Conservation (phyloP, 2,888 invertebrate genomes). For the Cantharis flavilabris region DNA sequence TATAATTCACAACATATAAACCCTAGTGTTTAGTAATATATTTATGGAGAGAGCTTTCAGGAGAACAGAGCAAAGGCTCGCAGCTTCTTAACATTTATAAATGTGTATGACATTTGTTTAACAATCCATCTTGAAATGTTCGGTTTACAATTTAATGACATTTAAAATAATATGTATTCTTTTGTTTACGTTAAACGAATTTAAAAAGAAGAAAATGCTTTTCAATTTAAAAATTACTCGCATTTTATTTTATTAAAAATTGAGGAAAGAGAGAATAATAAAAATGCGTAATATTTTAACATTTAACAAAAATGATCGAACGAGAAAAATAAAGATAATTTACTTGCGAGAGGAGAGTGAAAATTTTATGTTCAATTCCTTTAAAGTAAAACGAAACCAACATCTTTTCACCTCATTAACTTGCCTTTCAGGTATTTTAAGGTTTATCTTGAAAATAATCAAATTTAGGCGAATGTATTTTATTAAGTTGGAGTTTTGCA, state of each 20-base stretch:
- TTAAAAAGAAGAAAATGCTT: neutral
- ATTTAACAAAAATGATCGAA: neutral
- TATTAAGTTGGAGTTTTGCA: neutral
- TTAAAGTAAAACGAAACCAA: neutral
- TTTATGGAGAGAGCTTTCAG: neutral
- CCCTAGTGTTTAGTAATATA: neutral
- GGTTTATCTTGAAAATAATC: slow-evolving; percentile 10
- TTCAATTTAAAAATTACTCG: neutral
- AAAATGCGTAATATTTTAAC: neutral
- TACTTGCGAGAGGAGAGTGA: neutral
- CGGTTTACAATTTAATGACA: neutral
- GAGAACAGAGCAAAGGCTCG: neutral
- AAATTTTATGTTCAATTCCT: neutral
- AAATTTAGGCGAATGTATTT: neutral
- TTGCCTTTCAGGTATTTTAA: slow-evolving; percentile 9
- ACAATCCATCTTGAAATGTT: slow-evolving; percentile 6
- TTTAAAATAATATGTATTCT: neutral
- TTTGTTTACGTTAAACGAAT: neutral
- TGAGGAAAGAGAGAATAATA: too few relatives aligned
- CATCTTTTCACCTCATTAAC: slow-evolving; percentile 9
- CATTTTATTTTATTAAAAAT: too few relatives aligned
- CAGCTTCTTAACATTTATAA: slow-evolving; percentile 17
- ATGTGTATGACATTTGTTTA: slow-evolving; percentile 17
- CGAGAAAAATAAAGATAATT: neutral
- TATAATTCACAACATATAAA: neutral